Evolutionary conservation across 2,797 vertebrate species (phyloP).

Genomic region (Lepilemur ruficaudatus): DNA sequence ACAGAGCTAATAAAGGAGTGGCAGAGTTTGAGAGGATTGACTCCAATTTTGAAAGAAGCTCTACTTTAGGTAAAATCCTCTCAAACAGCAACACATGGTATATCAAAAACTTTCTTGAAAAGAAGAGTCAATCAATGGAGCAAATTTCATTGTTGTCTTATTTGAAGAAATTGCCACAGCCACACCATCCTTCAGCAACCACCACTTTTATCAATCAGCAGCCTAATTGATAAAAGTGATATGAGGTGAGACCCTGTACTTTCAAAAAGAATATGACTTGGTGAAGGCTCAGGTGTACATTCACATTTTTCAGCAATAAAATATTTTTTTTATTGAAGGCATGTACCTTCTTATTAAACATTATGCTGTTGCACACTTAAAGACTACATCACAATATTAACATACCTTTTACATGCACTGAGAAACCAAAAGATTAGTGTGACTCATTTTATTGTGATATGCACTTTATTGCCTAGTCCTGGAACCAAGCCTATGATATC

Average conservation of each 20-base stretch:
- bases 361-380: background rate
- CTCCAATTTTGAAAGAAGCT: background rate
- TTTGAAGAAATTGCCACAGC: background rate
- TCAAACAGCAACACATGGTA: background rate
- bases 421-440: background rate
- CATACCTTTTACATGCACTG: background rate
- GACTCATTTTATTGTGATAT: background rate
- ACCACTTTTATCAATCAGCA: too few relatives aligned
- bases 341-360: background rate
- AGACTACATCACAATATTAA: background rate
- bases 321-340: background rate
- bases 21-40: background rate
- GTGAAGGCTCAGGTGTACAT: background rate
- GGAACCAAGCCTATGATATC: background rate
- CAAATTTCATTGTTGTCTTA: background rate
- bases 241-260: too few relatives aligned
- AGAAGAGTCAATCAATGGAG: background rate
- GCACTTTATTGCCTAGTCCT: background rate
- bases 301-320: background rate
- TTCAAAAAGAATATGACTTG: too few relatives aligned
- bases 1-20: background rate
- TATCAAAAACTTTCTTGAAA: background rate
- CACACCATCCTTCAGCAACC: background rate
- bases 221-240: too few relatives aligned
- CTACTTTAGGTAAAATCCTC: background rate